A percentile compares a stretch with the other conserved stretches of the same genome.
Conservation (phyloP, 2,888 invertebrate species). For the Eupeodes luniger region DNA sequence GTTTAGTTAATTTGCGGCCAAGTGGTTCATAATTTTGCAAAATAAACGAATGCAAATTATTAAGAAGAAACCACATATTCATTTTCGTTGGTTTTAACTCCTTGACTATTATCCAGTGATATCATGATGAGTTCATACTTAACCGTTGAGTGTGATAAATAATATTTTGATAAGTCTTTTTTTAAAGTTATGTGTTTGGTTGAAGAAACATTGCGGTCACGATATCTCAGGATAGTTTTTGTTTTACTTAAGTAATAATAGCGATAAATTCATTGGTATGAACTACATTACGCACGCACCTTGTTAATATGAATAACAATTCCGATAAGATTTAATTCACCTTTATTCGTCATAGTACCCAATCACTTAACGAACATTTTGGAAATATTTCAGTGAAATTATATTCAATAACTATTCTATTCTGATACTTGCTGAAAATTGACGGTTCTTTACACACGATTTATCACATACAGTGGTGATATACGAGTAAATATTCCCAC, state of each 20-base stretch:
- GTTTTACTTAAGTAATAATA: background rate
- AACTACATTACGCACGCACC: background rate
- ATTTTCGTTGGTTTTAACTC: background rate
- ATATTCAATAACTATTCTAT: no score
- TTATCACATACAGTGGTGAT: no score
- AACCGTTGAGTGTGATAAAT: slow-evolving; percentile 7
- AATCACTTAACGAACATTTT: no score
- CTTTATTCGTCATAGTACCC: no score
- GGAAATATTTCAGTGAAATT: no score
- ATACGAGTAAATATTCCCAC: no score
- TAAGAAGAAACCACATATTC: no score
- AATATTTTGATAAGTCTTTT: background rate
- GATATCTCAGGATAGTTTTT: slow-evolving; percentile 4
- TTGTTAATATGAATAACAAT: background rate
- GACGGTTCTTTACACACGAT: no score
- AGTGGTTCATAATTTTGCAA: no score
- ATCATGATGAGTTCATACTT: background rate
- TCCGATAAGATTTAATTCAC: background rate
- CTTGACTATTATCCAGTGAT: background rate
- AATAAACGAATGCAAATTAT: no score
- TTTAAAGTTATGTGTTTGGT: background rate
- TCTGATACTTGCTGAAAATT: no score
- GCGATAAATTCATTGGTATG: background rate
- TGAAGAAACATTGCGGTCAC: slow-evolving; percentile 19
- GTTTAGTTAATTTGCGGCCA: no score